Base-by-base conservation (phyloP, 2,113 vertebrate species). In the Fregetta grallaria region DNA sequence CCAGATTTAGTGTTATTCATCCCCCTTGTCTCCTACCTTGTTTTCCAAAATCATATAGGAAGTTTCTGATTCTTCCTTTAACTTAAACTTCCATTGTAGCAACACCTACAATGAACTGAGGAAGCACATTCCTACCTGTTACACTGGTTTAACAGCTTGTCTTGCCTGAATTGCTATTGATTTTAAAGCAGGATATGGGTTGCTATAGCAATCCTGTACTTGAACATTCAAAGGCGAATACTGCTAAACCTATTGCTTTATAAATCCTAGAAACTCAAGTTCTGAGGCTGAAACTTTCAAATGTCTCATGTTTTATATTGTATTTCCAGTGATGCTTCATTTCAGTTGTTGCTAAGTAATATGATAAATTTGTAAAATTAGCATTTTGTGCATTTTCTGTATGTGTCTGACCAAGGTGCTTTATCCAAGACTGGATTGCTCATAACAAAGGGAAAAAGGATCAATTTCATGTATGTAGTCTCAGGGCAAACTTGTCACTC, bases 401-500 rank as follows among this genome's bases (percentile, higher is more conserved):
- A 23, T 44, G 53, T 49, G n/a, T 76, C 71, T 96, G 95, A 70
- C 75, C 44, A 25, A n/a, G 40, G 47, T 63, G 52, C 29, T 92
- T 85, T 73, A 47, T 76, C 84, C 67, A 52, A 62, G 83, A 66
- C 92, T 94, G 67, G 40, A 88, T 26, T 83, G n/a, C 68, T 93
- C 44, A 34, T 70, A 96, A 95, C 78, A 96, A 97, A 96, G 52
- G 88, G 94, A 80, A 95, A 53, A 88, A 61, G 80, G 92, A 94
- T 88, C 94, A 94, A 66, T 96, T 95, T 96, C 80, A 63, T 80
- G 59, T 74, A 83, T 82, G 93, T 89, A 80, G 85, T 97, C 95
- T 96, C 79, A 91, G 67, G 93, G 74, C 87, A 97, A 94, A 93
- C 62, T 44, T 98, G 94, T 97, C 96, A 92, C 53, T 98, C 7